These are phyloP conservation scores for Epinotia bilunana DNA, from an alignment of 2,888 invertebrate species.

Conservation along the genomic window DNA sequence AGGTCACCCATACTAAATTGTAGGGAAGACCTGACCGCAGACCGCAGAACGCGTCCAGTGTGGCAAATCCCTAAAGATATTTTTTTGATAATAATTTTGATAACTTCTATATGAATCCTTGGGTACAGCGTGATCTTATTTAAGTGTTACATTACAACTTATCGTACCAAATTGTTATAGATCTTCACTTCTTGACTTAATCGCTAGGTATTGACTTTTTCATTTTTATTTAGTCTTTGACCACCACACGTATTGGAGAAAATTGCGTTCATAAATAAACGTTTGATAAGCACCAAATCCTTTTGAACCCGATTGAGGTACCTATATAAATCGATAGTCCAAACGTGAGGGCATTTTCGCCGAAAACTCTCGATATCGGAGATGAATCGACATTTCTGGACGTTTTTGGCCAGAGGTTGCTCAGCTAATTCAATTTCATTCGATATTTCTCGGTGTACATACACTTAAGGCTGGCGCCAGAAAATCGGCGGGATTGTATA, in stretches of 20 bases:
- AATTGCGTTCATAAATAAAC: conserved; percentile 8
- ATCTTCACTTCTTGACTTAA: not conserved
- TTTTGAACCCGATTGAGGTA: conserved; percentile 10
- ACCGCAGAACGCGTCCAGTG: too few relatives aligned
- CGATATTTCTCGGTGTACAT: conserved; percentile 33
- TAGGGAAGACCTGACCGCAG: too few relatives aligned
- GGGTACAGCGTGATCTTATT: too few relatives aligned
- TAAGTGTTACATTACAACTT: too few relatives aligned
- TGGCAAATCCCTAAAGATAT: too few relatives aligned
- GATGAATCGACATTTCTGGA: conserved; percentile 30
- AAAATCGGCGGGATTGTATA: not conserved
- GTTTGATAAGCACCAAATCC: conserved; percentile 10
- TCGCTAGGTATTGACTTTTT: not conserved
- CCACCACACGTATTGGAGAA: not conserved
- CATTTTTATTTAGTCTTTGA: not conserved
- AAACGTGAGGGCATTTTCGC: conserved; percentile 2
- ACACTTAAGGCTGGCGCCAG: conserved; percentile 24
- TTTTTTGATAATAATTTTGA: too few relatives aligned
- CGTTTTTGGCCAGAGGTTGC: conserved; percentile 20
- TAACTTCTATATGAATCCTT: too few relatives aligned
- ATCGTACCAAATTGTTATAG: too few relatives aligned
- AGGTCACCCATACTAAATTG: too few relatives aligned
- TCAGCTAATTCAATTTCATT: conserved; percentile 38
- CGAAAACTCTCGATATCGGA: conserved; percentile 20
- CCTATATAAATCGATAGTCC: conserved; percentile 12